Evolutionary conservation across 2,888 invertebrate species (phyloP).

Genomic region (Nephrotoma appendiculata): DNA sequence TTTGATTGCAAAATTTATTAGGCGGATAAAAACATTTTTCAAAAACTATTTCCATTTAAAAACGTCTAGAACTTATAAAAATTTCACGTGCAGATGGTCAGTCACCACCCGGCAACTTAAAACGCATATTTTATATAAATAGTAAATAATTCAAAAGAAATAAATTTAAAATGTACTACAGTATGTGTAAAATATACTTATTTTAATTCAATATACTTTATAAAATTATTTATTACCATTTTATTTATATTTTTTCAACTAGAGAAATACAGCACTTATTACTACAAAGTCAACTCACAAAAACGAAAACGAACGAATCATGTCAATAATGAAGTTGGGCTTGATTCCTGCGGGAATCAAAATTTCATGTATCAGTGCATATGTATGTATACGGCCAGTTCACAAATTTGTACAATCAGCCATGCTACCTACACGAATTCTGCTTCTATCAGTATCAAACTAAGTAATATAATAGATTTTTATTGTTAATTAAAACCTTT

Average conservation of each 20-base stretch:
- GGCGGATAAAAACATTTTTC: no score
- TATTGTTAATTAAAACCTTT: no score
- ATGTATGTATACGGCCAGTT: no score
- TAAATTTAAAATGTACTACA: not conserved
- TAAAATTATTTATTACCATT: not conserved
- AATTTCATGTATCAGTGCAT: no score
- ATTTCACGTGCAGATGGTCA: not conserved
- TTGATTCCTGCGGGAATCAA: not conserved
- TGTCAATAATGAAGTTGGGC: not conserved
- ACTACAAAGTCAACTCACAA: not conserved
- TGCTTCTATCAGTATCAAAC: no score
- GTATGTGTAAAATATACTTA: not conserved
- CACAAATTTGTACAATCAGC: no score
- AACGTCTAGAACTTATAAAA: not conserved
- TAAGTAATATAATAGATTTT: no score
- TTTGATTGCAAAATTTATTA: not conserved
- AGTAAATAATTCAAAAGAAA: no score
- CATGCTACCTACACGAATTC: no score
- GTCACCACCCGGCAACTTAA: not conserved
- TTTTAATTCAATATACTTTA: not conserved
- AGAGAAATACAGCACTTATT: not conserved
- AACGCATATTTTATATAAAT: not conserved
- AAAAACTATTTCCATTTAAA: not conserved
- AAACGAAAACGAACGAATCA: not conserved
- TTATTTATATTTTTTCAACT: not conserved